Conservation (phyloP, 2,888 invertebrate genomes). For the Thera britannica region DNA sequence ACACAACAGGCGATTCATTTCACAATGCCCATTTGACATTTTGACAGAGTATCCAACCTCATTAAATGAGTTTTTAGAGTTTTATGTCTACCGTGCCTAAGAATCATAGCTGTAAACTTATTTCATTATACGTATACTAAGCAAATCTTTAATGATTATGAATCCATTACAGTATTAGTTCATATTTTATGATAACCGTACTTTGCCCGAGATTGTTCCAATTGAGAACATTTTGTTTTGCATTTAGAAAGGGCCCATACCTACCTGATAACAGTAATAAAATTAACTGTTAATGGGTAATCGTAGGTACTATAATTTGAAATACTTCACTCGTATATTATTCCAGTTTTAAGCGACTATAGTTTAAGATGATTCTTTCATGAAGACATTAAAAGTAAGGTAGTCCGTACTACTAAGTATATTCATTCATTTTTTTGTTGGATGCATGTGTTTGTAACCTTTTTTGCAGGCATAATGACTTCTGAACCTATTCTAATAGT, state of each 20-base stretch:
- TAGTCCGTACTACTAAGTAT: no score
- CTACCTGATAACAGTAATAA: constrained; percentile 29
- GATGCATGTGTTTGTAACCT: no score
- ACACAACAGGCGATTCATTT: no score
- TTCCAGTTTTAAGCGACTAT: background rate
- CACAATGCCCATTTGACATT: no score
- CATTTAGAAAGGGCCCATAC: constrained; percentile 39
- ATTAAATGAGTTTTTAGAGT: background rate
- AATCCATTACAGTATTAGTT: constrained; percentile 11
- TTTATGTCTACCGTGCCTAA: background rate
- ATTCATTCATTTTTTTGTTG: no score
- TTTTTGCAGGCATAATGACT: no score
- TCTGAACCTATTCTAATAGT: no score
- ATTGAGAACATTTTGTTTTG: constrained; percentile 46
- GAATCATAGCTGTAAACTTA: background rate
- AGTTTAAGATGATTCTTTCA: background rate
- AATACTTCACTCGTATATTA: background rate
- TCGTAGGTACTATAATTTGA: constrained; percentile 14
- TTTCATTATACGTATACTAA: background rate
- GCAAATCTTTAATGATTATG: background rate
- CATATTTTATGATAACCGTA: constrained; percentile 38
- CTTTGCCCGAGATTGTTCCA: constrained; percentile 44
- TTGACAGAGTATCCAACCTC: no score
- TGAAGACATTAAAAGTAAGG: background rate
- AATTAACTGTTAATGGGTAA: constrained; percentile 17